A percentile compares a stretch with the other conserved stretches of the same genome.
Evolutionary conservation across 2,113 vertebrate genomes (phyloP).

Genomic region (Thinocorus orbignyianus): DNA sequence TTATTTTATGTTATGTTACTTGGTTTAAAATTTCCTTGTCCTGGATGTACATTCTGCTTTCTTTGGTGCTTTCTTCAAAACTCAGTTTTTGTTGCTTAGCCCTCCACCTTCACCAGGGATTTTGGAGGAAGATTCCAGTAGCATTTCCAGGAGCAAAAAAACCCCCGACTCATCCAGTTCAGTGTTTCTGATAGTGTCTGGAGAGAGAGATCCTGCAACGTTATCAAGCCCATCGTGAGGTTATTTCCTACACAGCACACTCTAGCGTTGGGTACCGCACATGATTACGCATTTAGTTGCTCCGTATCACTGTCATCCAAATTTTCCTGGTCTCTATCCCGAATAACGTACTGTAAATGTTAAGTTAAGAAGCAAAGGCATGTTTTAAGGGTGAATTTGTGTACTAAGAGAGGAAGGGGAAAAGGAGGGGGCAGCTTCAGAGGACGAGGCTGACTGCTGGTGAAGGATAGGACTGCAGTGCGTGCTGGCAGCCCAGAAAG

Average conservation of each 20-base stretch:
- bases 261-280: background rate
- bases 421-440: background rate
- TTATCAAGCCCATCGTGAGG: accelerated
- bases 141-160: background rate
- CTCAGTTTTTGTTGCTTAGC: background rate
- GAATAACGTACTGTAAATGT: background rate
- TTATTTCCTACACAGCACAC: background rate
- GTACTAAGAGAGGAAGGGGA: background rate
- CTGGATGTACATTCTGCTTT: background rate
- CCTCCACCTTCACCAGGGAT: background rate
- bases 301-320: accelerated
- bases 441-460: background rate
- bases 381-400: background rate
- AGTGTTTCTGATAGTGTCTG: accelerated
- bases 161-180: background rate
- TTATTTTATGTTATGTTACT: too few species aligned
- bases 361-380: background rate
- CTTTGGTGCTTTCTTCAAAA: background rate
- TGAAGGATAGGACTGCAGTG: background rate
- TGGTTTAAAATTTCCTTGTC: background rate
- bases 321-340: background rate
- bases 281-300: background rate
- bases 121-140: background rate
- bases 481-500: too few species aligned
- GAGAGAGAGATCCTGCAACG: background rate